A percentile compares a stretch with the other conserved stretches of the same genome.
phyloP scores from a whole-genome alignment of 1,140 invertebrate genomes.

The Trigoniulus corallinus region DNA sequence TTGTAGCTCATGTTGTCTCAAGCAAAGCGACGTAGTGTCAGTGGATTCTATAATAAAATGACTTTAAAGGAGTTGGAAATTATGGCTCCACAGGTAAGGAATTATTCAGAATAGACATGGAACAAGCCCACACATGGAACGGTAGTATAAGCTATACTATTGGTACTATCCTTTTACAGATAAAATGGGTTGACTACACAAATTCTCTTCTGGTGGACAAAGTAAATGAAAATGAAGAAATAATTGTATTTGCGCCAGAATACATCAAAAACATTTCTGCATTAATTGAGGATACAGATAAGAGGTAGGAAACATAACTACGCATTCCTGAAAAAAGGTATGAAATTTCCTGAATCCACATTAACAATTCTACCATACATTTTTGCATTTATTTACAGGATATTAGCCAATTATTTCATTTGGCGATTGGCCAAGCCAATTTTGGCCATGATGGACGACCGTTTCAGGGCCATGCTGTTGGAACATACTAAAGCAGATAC shows the following conservation, averaged over 20 bases:
- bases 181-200: constrained; percentile 25
- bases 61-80: constrained; percentile 8
- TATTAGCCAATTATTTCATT: constrained; percentile 27
- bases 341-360: background rate
- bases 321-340: background rate
- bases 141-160: constrained; percentile 1
- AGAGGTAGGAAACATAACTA: constrained; percentile 6
- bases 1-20: constrained; percentile 64
- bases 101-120: background rate
- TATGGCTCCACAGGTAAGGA: background rate
- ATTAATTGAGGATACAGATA: constrained; percentile 17
- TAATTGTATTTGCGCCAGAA: constrained; percentile 27
- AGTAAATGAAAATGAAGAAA: constrained; percentile 19
- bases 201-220: constrained; percentile 3
- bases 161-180: constrained; percentile 16
- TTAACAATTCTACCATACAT: background rate
- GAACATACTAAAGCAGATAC: constrained; percentile 52
- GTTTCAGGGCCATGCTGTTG: constrained; percentile 48
- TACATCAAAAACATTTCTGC: constrained; percentile 22
- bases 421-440: constrained; percentile 20
- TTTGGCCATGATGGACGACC: constrained; percentile 36
- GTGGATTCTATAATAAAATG: constrained; percentile 29
- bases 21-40: constrained; percentile 78
- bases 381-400: constrained; percentile 11
- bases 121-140: background rate